These are phyloP conservation scores for Diplodus sargus DNA, from an alignment of 2,797 vertebrate genomes.

Conservation along the genomic window DNA sequence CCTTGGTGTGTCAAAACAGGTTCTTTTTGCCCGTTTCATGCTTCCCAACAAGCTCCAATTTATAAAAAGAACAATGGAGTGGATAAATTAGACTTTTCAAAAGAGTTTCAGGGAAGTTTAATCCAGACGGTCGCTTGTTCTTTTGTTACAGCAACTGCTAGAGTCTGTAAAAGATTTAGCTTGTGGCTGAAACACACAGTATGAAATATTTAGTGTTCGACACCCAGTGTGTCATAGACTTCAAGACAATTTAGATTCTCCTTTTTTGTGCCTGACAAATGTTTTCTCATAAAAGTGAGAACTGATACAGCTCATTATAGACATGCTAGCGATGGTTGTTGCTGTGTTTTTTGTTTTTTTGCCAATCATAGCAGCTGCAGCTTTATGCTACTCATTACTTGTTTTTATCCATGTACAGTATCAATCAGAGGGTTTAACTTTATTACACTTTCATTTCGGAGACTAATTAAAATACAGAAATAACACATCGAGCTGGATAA, in stretches of 20 bases:
- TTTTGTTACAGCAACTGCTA: conserved; percentile 26
- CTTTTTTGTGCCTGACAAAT: background rate
- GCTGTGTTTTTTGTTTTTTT: background rate
- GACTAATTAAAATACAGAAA: conserved; percentile 39
- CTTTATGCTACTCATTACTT: background rate
- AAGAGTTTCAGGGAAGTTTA: conserved; percentile 53
- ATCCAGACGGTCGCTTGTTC: conserved; percentile 35
- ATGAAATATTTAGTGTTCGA: background rate
- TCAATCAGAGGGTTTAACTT: background rate
- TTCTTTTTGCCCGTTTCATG: conserved; percentile 56
- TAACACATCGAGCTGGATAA: conserved; percentile 29
- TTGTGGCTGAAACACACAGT: conserved; percentile 18
- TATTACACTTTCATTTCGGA: conserved; percentile 17
- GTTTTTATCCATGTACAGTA: background rate
- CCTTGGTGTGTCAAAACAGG: conserved; percentile 74
- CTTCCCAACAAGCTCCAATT: conserved; percentile 61
- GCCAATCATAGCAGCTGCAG: too few species aligned
- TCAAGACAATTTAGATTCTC: background rate
- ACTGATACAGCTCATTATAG: background rate
- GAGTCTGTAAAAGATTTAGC: conserved; percentile 3
- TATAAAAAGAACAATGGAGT: conserved; percentile 71
- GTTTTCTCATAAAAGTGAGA: background rate
- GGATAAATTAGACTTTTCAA: conserved; percentile 66
- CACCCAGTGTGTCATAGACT: background rate
- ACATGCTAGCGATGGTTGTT: background rate